Evolutionary conservation across 2,113 vertebrate species (phyloP).

Genomic region (Noturus placidus): DNA sequence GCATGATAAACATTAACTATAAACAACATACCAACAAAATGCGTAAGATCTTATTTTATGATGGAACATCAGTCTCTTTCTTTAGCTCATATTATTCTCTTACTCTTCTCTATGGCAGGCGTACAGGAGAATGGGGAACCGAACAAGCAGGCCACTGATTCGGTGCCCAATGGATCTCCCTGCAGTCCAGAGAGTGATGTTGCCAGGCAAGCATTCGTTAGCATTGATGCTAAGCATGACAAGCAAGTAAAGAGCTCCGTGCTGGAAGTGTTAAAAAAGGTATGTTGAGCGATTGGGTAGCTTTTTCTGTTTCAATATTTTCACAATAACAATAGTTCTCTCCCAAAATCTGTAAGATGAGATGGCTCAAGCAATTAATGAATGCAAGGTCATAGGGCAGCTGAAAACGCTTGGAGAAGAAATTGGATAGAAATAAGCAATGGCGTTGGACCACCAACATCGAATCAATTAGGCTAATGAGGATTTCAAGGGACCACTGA

Average conservation of each 20-base stretch:
- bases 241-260: constrained; percentile 66
- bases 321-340: neutral
- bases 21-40: neutral
- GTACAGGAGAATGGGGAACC: constrained; percentile 46
- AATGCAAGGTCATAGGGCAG: neutral
- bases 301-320: neutral
- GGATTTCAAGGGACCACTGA: neutral
- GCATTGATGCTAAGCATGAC: constrained; percentile 53
- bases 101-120: neutral
- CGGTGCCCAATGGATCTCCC: neutral
- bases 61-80: neutral
- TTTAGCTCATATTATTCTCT: neutral
- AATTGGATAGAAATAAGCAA: neutral
- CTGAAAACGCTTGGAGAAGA: neutral
- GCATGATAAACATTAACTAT: neutral
- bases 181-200: neutral
- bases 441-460: neutral
- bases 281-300: constrained; percentile 40
- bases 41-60: neutral
- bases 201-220: constrained; percentile 58
- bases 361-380: neutral
- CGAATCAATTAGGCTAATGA: neutral
- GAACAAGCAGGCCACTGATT: constrained; percentile 54
- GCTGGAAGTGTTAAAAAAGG: constrained; percentile 77
- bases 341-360: neutral